Evolutionary conservation across 2,797 vertebrate species (phyloP), one percentile per base, ranked within the genome.

Genomic region (Iguana delicatissima): DNA sequence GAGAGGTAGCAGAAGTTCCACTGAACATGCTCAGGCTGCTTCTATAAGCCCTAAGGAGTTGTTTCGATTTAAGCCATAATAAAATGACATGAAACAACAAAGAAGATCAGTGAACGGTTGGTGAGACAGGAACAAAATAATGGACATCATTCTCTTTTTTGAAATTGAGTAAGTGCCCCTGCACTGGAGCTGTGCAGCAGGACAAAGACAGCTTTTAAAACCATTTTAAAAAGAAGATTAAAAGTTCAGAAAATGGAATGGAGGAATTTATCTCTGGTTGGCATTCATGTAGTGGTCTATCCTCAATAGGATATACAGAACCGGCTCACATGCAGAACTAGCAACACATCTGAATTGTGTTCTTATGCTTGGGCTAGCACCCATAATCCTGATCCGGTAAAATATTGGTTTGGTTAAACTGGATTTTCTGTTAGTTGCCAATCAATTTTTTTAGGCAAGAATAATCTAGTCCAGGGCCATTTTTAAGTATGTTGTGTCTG

Each of bases 391-490:
- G 32, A n/a, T 67, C 26, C 29, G 29, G 20, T 24, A n/a, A 64
- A 7, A 29, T 55, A 12, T 24, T 12, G 42, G 18, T 52, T 32
- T 32, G 50, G 32, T n/a, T 42, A 38, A 42, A 80, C 50, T 8
- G 22, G 35, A 42, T 35, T 55, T 89, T 76, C 13, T 50, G 26
- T 73, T 13, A 73, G 35, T 80, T 95, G 89, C 91, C 87, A 93
- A 87, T 96, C 93, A 95, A 83, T 93, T 86, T 16, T 86, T 82
- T 50, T n/a, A 76, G 89, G 91, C 90, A 94, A 92, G 91, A 94
- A 93, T 94, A 94, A 93, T 95, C 89, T 80, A 91, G 86, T 42
- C 92, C 89, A 76, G 91, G 72, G 74, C 76, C 32, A 0, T 69
- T 89, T 89, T 90, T 96, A 77, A 83, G 35, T 77, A 32, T 35